Percentiles rank a stretch among this genome's conserved stretches.
Evolutionary conservation across 2,888 invertebrate genomes (phyloP).

Genomic region (Drosophila infuscata): DNA sequence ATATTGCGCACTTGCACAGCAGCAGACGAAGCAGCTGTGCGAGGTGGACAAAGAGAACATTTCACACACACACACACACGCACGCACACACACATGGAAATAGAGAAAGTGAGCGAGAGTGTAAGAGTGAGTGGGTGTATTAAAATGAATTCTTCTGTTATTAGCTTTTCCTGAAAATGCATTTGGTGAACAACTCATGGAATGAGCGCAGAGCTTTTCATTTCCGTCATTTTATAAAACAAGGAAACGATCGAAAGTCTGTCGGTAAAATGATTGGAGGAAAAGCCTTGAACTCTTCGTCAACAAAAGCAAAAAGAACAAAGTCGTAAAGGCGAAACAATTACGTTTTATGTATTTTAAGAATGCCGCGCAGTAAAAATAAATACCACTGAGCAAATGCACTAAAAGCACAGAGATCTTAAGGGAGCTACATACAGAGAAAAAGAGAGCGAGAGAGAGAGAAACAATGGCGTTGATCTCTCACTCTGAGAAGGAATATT

Average conservation of each 20-base stretch:
- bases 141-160: conserved; percentile 49
- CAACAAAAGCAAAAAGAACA: conserved; percentile 38
- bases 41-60: conserved; percentile 38
- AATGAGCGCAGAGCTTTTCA: conserved; percentile 38
- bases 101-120: conserved; percentile 17
- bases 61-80: background rate
- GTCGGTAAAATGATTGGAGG: conserved; percentile 45
- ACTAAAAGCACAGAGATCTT: conserved; percentile 14
- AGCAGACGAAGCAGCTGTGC: conserved; percentile 26
- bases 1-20: conserved; percentile 79
- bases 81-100: background rate
- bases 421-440: background rate
- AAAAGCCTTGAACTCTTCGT: conserved; percentile 70
- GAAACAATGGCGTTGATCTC: conserved; percentile 17
- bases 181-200: conserved; percentile 25
- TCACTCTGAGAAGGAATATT: background rate
- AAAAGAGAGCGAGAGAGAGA: background rate
- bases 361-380: conserved; percentile 40
- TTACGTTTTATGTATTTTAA: conserved; percentile 46
- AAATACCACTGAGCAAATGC: conserved; percentile 46
- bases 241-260: conserved; percentile 61
- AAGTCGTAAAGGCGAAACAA: conserved; percentile 45
- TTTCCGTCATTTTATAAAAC: conserved; percentile 69
- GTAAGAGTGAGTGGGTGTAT: conserved; percentile 48
- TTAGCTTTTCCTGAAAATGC: conserved; percentile 50